Conservation (phyloP, 2,888 invertebrate genomes). For the Drosophila antonietae region DNA sequence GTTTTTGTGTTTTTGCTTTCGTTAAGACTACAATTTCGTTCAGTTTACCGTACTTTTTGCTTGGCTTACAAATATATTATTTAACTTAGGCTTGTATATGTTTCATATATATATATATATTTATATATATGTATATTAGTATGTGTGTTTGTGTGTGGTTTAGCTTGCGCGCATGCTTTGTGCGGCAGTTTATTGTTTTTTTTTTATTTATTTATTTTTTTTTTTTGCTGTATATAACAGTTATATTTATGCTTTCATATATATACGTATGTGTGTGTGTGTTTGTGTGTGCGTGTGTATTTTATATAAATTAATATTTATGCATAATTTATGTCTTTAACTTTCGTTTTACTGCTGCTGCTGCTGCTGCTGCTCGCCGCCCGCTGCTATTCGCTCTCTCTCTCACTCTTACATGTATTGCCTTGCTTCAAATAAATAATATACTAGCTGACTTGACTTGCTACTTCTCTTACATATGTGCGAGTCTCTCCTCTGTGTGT, state of each 20-base stretch:
- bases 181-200: slow-evolving; percentile 50
- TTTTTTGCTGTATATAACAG: slow-evolving; percentile 53
- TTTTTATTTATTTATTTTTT: slow-evolving; percentile 3
- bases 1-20: slow-evolving; percentile 34
- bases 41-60: slow-evolving; percentile 62
- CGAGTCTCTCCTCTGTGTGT: neutral
- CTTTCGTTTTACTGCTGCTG: slow-evolving; percentile 58
- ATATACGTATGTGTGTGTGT: slow-evolving; percentile 38
- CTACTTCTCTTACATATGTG: slow-evolving; percentile 12
- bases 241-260: slow-evolving; percentile 52
- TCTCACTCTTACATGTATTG: slow-evolving; percentile 3
- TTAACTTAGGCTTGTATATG: slow-evolving; percentile 41
- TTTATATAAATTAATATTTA: slow-evolving; percentile 78
- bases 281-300: slow-evolving; percentile 27
- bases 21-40: slow-evolving; percentile 68
- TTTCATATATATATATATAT: slow-evolving; percentile 21
- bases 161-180: slow-evolving; percentile 65
- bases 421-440: slow-evolving; percentile 30
- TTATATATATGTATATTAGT: slow-evolving; percentile 46
- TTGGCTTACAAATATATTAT: slow-evolving; percentile 63
- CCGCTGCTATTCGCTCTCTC: slow-evolving; percentile 3
- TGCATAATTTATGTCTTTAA: slow-evolving; percentile 81
- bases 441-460: slow-evolving; percentile 39
- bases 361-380: slow-evolving; percentile 43
- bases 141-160: slow-evolving; percentile 42